Percentiles rank a stretch among this genome's conserved stretches.
These are phyloP conservation scores for Butorides virescens DNA, from an alignment of 2,113 vertebrate genomes.

Conservation along the genomic window DNA sequence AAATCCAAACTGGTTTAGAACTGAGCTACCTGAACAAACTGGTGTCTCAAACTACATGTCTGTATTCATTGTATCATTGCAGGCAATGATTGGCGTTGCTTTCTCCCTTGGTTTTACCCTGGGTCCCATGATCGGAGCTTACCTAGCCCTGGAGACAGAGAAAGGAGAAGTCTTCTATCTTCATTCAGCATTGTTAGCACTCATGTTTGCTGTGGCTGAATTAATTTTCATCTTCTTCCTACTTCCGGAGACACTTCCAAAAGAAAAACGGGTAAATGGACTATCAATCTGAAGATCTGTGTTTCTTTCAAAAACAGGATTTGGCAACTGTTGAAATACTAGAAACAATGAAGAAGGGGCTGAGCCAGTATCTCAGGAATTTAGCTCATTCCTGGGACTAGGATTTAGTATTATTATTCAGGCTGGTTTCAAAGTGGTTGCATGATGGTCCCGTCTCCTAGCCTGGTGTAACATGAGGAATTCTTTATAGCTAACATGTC, in stretches of 20 bases:
- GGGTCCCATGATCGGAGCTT: slow-evolving; percentile 92
- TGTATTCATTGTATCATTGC: not conserved
- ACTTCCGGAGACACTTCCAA: slow-evolving; percentile 89
- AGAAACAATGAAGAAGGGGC: not conserved
- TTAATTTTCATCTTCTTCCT: slow-evolving; percentile 86
- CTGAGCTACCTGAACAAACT: not conserved
- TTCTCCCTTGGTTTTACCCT: slow-evolving; percentile 95
- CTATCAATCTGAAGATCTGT: not conserved
- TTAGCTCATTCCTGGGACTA: not conserved
- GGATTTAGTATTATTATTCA: not conserved
- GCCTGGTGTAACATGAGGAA: not conserved
- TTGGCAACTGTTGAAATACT: not conserved
- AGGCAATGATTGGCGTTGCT: slow-evolving; percentile 94
- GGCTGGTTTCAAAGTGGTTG: not conserved
- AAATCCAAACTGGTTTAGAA: not conserved
- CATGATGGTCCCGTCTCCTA: not conserved
- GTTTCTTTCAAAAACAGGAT: not conserved
- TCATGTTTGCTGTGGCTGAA: slow-evolving; percentile 80
- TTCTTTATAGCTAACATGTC: not conserved
- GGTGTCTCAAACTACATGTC: not conserved
- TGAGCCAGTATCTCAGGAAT: not conserved
- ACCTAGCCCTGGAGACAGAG: slow-evolving; percentile 75
- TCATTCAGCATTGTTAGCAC: slow-evolving; percentile 81
- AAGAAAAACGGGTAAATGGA: slow-evolving; percentile 79
- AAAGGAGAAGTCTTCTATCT: slow-evolving; percentile 79